These are phyloP conservation scores for Sesamia nonagrioides DNA, from an alignment of 1,140 invertebrate species.

Conservation along the genomic window DNA sequence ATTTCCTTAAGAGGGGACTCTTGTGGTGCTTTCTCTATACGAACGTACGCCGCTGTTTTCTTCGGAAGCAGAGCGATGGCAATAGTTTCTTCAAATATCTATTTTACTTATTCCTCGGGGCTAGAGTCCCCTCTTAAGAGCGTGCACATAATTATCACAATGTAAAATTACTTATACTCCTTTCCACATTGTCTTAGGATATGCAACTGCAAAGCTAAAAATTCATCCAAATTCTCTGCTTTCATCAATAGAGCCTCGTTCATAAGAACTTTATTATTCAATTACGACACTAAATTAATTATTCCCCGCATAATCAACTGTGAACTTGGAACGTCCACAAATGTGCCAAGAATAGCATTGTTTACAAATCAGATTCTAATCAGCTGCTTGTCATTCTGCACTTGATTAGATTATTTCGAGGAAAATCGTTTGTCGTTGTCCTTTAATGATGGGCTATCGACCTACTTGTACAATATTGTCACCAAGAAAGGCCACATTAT, in stretches of 20 bases:
- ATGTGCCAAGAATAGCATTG: neutral
- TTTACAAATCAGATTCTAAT: slow-evolving; percentile 2
- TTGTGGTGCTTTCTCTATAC: too few relatives aligned
- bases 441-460: slow-evolving; percentile 2
- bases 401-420: neutral
- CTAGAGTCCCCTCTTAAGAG: too few relatives aligned
- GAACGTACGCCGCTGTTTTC: too few relatives aligned
- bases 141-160: too few relatives aligned
- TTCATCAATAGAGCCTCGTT: neutral
- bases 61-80: too few relatives aligned
- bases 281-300: slow-evolving; percentile 1
- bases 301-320: neutral
- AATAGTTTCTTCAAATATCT: too few relatives aligned
- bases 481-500: neutral
- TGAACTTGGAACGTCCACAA: slow-evolving; percentile 13
- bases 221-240: too few relatives aligned
- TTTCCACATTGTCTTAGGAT: too few relatives aligned
- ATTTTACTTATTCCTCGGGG: too few relatives aligned
- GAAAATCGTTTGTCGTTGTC: neutral
- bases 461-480: neutral
- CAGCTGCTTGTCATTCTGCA: neutral
- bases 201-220: too few relatives aligned
- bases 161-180: too few relatives aligned
- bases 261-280: neutral
- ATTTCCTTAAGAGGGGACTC: too few relatives aligned